A percentile compares a stretch with the other conserved stretches of the same genome.
These are phyloP conservation scores for Sceloporus undulatus DNA, from an alignment of 2,113 vertebrate species.

Conservation along the genomic window DNA sequence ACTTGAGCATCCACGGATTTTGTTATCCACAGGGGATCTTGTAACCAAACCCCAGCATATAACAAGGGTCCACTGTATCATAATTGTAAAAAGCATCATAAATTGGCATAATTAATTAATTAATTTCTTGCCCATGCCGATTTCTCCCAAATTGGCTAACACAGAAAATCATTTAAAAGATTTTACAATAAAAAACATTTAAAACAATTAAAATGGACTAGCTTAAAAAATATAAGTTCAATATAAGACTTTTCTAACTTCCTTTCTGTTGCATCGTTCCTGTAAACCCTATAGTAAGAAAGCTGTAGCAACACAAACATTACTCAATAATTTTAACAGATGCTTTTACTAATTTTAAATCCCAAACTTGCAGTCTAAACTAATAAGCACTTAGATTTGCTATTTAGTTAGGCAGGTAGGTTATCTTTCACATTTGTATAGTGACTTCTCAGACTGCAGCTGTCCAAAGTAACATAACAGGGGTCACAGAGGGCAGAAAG, in stretches of 20 bases:
- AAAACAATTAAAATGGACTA: no score
- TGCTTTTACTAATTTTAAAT: neutral
- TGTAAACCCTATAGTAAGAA: neutral
- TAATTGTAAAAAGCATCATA: neutral
- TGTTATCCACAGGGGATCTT: no score
- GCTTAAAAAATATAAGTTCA: neutral
- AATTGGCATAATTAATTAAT: no score
- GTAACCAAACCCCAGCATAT: no score
- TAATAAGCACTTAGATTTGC: conserved; percentile 15
- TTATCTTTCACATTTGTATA: conserved; percentile 48
- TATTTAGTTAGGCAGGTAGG: conserved; percentile 37
- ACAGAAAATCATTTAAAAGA: no score
- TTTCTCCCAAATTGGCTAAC: no score
- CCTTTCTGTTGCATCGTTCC: neutral
- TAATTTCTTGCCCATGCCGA: no score
- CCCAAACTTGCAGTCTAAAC: conserved; percentile 35
- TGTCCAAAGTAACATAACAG: conserved; percentile 65
- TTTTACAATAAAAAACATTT: no score
- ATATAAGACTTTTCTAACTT: no score
- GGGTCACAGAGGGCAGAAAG: conserved; percentile 61
- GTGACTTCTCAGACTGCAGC: conserved; percentile 63
- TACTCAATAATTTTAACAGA: neutral
- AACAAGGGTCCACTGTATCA: neutral
- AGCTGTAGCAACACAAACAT: neutral
- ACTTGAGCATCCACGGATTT: no score